These are phyloP conservation scores for Stenichneumon culpator DNA, from an alignment of 2,888 invertebrate genomes.

Conservation along the genomic window DNA sequence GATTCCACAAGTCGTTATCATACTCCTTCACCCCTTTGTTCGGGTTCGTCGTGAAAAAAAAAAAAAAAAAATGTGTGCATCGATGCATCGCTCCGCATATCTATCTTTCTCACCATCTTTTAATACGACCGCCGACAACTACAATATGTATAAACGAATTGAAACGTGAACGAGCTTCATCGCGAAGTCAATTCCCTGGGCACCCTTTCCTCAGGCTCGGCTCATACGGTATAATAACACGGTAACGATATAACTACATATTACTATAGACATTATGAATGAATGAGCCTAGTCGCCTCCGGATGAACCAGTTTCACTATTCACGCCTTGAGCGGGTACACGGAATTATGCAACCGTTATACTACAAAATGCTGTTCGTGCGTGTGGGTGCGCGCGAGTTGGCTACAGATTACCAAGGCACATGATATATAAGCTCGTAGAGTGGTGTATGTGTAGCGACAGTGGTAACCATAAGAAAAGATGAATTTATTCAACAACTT, in stretches of 20 bases:
- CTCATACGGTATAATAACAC: slow-evolving; percentile 32
- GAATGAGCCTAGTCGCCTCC: slow-evolving; percentile 51
- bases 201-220: not conserved
- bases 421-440: not conserved
- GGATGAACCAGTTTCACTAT: slow-evolving; percentile 66
- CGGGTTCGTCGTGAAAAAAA: slow-evolving; percentile 1
- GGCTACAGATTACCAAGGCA: not conserved
- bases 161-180: slow-evolving; percentile 31
- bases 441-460: slow-evolving; percentile 25
- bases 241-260: not conserved
- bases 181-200: slow-evolving; percentile 33
- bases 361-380: slow-evolving; percentile 28
- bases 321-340: slow-evolving; percentile 43
- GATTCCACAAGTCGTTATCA: slow-evolving; percentile 23
- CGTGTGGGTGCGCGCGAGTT: slow-evolving; percentile 1
- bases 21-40: not conserved
- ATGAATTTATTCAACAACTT: slow-evolving; percentile 65
- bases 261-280: slow-evolving; percentile 50
- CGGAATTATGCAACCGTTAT: slow-evolving; percentile 58
- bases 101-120: slow-evolving; percentile 2
- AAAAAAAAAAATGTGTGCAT: not conserved
- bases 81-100: not conserved
- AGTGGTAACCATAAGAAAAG: slow-evolving; percentile 52
- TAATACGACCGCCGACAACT: not conserved
- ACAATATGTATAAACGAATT: slow-evolving; percentile 14